These are phyloP conservation scores for Callospermophilus lateralis DNA, from an alignment of 2,113 vertebrate genomes.

Conservation along the genomic window DNA sequence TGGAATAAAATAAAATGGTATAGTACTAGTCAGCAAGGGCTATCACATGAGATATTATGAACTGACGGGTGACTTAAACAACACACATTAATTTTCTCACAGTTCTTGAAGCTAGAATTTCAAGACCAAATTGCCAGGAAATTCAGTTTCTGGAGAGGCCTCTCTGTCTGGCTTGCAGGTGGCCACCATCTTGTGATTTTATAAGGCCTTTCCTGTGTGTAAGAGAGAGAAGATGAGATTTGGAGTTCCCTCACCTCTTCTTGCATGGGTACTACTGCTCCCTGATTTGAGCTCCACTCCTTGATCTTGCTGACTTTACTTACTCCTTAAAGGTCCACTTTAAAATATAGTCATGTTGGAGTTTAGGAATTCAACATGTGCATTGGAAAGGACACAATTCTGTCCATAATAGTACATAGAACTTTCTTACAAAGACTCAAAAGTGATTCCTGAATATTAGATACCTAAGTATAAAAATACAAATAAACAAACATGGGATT, in stretches of 20 bases:
- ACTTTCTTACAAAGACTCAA: slow-evolving; percentile 45
- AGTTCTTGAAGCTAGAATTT: background rate
- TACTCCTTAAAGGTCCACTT: background rate
- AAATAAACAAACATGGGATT: background rate
- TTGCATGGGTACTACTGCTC: background rate
- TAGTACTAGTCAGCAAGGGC: background rate
- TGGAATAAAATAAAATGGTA: slow-evolving; percentile 24
- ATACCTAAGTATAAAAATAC: slow-evolving; percentile 8
- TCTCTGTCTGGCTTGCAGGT: background rate
- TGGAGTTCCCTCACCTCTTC: background rate
- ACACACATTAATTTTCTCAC: slow-evolving; percentile 16
- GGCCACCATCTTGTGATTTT: background rate
- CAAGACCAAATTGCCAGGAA: background rate
- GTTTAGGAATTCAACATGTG: background rate
- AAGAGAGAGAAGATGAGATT: background rate
- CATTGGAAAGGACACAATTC: background rate
- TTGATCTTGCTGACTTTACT: background rate
- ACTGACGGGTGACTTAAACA: background rate
- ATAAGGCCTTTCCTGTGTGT: background rate
- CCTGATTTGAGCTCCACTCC: background rate
- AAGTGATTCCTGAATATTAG: slow-evolving; percentile 63
- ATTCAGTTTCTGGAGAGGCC: background rate
- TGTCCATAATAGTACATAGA: background rate
- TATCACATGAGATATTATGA: background rate
- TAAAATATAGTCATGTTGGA: background rate